These are phyloP conservation scores for Mergus octosetaceus DNA, from an alignment of 2,797 vertebrate species.

Conservation along the genomic window DNA sequence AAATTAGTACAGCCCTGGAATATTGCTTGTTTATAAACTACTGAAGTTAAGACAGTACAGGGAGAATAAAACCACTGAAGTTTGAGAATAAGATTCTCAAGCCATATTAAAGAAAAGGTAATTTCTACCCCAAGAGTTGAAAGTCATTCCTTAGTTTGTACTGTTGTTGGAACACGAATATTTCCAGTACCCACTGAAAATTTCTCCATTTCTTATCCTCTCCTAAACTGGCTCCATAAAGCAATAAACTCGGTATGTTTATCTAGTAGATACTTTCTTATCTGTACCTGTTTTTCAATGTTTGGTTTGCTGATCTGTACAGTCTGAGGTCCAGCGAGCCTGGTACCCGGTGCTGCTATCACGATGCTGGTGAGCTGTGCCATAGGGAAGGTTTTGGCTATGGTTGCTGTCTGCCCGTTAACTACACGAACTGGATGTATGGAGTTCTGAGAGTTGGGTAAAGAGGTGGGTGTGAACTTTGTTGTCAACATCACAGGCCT, in stretches of 20 bases:
- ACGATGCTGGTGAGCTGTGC: slow-evolving; percentile 94
- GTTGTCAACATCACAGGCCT: slow-evolving; percentile 95
- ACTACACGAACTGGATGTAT: slow-evolving; percentile 98
- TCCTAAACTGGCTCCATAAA: not conserved
- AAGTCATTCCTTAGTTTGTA: not conserved
- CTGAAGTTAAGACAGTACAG: slow-evolving; percentile 47
- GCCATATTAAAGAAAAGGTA: not conserved
- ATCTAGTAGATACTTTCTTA: not conserved
- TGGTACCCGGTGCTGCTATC: slow-evolving; percentile 89
- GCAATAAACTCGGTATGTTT: not conserved
- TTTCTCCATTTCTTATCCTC: not conserved
- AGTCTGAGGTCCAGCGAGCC: slow-evolving; percentile 86
- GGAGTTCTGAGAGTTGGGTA: slow-evolving; percentile 88
- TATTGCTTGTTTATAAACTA: not conserved
- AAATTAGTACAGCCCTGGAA: not conserved
- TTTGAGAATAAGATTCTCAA: not conserved
- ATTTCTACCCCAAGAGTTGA: not conserved
- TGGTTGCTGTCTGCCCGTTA: slow-evolving; percentile 91
- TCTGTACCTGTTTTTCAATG: slow-evolving; percentile 88
- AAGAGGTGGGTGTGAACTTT: slow-evolving; percentile 89
- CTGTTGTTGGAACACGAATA: not conserved
- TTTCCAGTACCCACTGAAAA: not conserved
- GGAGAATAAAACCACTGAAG: slow-evolving; percentile 51
- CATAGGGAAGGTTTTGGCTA: slow-evolving; percentile 86
- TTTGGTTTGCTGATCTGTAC: slow-evolving; percentile 96